A percentile compares a stretch with the other conserved stretches of the same genome.
phyloP scores from a whole-genome alignment of 1,140 invertebrate species.

The Leptopilina clavipes region DNA sequence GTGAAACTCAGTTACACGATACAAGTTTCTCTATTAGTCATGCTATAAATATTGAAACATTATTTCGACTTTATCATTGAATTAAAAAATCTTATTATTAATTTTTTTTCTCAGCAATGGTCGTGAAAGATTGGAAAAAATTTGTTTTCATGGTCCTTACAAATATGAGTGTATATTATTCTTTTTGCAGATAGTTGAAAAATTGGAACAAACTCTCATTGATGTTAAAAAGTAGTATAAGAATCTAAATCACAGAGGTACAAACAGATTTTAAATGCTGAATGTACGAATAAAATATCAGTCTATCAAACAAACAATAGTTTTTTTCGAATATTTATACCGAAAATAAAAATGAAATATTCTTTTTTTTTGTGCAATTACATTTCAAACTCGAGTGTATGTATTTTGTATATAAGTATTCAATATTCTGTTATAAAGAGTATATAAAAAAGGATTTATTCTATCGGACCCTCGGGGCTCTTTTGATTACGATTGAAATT shows the following conservation, averaged over 20 bases:
- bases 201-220: constrained; percentile 6
- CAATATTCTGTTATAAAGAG: constrained; percentile 14
- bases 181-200: constrained; percentile 23
- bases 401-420: not conserved
- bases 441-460: constrained; percentile 30
- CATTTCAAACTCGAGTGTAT: constrained; percentile 13
- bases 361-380: not conserved
- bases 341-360: not conserved
- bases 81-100: no score
- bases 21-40: not conserved
- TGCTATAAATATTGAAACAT: no score
- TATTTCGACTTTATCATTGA: no score
- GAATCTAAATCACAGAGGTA: constrained; percentile 18
- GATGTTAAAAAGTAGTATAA: not conserved
- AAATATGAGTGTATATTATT: constrained; percentile 3
- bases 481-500: constrained; percentile 27
- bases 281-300: constrained; percentile 30
- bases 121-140: constrained; percentile 4
- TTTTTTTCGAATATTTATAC: not conserved
- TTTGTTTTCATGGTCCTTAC: constrained; percentile 11
- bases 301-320: constrained; percentile 13
- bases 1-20: not conserved
- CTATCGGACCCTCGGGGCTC: not conserved
- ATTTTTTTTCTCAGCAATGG: not conserved
- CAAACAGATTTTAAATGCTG: constrained; percentile 16